These are phyloP conservation scores for Poicephalus meyeri DNA, from an alignment of 2,113 vertebrate species.

Conservation along the genomic window DNA sequence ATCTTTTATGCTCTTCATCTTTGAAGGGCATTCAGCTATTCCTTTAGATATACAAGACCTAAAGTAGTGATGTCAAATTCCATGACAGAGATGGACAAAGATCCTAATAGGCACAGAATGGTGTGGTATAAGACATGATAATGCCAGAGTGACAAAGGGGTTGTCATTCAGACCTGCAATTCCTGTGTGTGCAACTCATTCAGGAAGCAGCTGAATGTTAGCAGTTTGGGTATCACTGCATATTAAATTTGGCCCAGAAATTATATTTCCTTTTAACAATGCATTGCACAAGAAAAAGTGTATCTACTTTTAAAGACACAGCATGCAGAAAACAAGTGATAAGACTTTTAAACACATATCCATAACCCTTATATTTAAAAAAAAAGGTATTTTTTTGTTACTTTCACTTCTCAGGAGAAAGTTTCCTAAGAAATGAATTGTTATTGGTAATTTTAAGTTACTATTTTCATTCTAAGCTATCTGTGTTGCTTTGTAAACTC, in stretches of 20 bases:
- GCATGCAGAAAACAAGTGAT: not conserved
- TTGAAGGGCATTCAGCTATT: not conserved
- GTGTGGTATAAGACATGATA: not conserved
- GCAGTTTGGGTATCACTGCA: not conserved
- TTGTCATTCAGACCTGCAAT: not conserved
- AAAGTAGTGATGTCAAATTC: not conserved
- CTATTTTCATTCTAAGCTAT: not conserved
- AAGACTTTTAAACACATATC: not conserved
- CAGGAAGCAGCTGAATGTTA: not conserved
- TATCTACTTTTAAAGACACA: not conserved
- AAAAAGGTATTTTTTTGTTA: not conserved
- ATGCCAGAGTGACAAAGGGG: not conserved
- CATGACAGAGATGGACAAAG: too few species aligned
- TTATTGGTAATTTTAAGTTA: not conserved
- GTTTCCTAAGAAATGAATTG: not conserved
- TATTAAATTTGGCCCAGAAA: not conserved
- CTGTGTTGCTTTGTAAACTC: not conserved
- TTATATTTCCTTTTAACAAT: not conserved
- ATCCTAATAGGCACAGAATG: fast-evolving
- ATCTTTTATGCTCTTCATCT: not conserved
- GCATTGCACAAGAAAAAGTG: not conserved
- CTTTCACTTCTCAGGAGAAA: not conserved
- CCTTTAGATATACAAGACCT: not conserved
- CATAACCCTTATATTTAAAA: not conserved
- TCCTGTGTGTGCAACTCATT: not conserved